Base-by-base conservation (phyloP, 2,888 invertebrate species). In the Ormyrus thymus region DNA sequence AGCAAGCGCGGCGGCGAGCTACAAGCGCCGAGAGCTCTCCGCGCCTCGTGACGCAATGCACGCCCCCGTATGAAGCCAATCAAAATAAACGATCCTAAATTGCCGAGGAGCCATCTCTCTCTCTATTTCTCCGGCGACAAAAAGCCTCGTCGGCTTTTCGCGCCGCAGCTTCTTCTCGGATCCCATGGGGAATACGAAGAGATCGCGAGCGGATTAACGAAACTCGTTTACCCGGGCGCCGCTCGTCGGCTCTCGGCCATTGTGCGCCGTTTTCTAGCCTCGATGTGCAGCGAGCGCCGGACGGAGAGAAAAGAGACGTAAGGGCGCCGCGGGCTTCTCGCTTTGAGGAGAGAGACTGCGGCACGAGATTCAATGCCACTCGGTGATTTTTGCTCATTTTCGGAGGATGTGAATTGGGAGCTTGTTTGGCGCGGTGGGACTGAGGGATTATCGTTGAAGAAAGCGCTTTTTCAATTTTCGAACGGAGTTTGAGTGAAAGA, bases 31-130 rank as follows among this genome's bases (percentile, higher is more conserved):
- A 29, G 55, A 61, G 29, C 4, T 29, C 29, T 29, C 29, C 45
- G 9, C 66, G n/a, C 2, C 3, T 56, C 70, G 68, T 79, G 88
- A 88, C 87, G 88, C 80, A 87, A 88, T 79, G 75, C 81, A 80
- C 84, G 29, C 29, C 86, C 86, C 84, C 83, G 86, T 75, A 75
- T 86, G 84, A 86, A 86, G 87, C 81, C 88, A 88, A 88, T 88
- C 85, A 86, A 86, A 85, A 86, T 87, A 87, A 88, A 88, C 85
- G 85, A 87, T 85, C 83, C 85, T 87, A 87, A 88, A 88, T 88
- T 87, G 86, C 83, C 71, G 68, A 78, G 81, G 82, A 76, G 83
- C 79, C 72, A 15, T n/a, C 15, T 50, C 13, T n/a, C n/a, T 7
- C 29, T 74, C 48, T 15, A 55, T 58, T 46, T 58, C 55, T 51